These are phyloP conservation scores for Helicoverpa assulta DNA, from an alignment of 2,888 invertebrate genomes.

Conservation along the genomic window DNA sequence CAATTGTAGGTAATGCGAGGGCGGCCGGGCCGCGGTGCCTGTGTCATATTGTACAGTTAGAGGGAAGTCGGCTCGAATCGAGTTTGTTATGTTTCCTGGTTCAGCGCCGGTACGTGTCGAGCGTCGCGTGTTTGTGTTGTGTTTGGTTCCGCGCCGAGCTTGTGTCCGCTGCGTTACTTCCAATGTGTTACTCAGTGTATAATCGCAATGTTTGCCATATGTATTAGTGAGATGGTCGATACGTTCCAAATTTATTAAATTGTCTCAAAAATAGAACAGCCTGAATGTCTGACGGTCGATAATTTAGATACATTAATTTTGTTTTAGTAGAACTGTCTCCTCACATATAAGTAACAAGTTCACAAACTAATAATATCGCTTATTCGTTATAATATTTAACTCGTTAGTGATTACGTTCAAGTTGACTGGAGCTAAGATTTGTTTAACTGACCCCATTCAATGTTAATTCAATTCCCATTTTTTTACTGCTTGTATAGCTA, in stretches of 20 bases:
- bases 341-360: constrained; percentile 83
- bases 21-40: constrained; percentile 64
- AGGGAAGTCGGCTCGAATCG: constrained; percentile 77
- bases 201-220: constrained; percentile 86
- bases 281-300: constrained; percentile 72
- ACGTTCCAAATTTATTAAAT: constrained; percentile 79
- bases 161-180: constrained; percentile 57
- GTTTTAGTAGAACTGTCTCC: constrained; percentile 72
- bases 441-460: constrained; percentile 83
- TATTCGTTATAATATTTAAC: constrained; percentile 87
- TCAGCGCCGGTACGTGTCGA: constrained; percentile 62
- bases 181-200: constrained; percentile 69
- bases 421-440: constrained; percentile 86
- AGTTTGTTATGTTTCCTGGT: constrained; percentile 69
- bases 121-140: constrained; percentile 70
- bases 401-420: constrained; percentile 86
- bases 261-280: constrained; percentile 77
- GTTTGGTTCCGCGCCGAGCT: constrained; percentile 66
- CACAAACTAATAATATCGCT: constrained; percentile 89
- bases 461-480: constrained; percentile 83
- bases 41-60: constrained; percentile 77
- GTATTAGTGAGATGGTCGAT: constrained; percentile 87
- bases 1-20: constrained; percentile 60
- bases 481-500: constrained; percentile 90
- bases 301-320: constrained; percentile 68